Evolutionary conservation across 2,113 vertebrate species (phyloP), one percentile per base, ranked within the genome.

Genomic region (Psammodynastes pulverulentus): DNA sequence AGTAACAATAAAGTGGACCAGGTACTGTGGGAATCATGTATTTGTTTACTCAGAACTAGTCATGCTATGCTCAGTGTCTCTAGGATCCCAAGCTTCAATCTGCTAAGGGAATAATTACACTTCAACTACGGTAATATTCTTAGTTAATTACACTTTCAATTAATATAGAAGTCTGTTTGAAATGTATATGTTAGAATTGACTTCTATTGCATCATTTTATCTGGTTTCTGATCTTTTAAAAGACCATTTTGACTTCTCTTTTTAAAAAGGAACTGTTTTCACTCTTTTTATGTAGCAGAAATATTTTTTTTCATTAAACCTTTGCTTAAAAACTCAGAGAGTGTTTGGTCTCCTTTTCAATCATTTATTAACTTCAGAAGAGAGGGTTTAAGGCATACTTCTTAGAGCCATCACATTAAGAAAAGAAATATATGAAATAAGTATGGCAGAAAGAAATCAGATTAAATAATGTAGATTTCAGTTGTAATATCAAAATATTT

Each of bases 1-100:
- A 98, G 98, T 92, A 96, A 97, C 97, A 99, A 99, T 96, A 98
- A 97, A 96, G 96, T 99, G 72, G 97, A 98, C 0, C 98, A 99
- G 98, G 99, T 98, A 96, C 58, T 94, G 24, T 21, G 29, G 34
- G 9, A 86, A 12, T 58, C 29, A 1, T 86, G n/a, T 58, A 52
- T 26, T 84, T 85, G 49, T 87, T 15, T 24, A 87, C 17, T n/a
- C 9, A 86, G 79, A 49, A n/a, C 26, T 29, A 2, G 3, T 45
- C 84, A 29, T 26, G 10, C 26, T 56, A 4, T n/a, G 3, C 7
- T 46, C 49, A 19, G 1, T 90, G 24, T 84, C 24, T n/a, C 45
- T 85, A 85, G 34, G 49, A 84, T 52, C 84, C 26, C 89, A 89
- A 34, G 29, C 43, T 0, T 0, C 0, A 1, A 21, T 12, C 23